Conservation (phyloP, 2,888 invertebrate species). For the Norana najaformis region DNA sequence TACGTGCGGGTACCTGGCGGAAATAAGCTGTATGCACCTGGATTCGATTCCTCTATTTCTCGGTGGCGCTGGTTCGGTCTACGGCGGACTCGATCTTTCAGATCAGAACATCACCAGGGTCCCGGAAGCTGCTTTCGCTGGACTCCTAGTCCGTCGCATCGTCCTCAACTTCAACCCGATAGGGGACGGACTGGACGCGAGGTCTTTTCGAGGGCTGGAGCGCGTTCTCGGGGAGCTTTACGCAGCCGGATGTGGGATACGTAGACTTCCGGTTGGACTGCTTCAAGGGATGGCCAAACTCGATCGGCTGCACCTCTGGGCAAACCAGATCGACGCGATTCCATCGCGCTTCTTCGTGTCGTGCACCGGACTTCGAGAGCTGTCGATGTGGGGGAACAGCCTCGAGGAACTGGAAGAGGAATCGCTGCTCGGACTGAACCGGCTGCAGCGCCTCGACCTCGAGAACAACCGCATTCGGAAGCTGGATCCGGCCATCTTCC, state of each 20-base stretch:
- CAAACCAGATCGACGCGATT: constrained; percentile 40
- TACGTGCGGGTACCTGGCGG: not conserved
- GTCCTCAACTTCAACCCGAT: constrained; percentile 43
- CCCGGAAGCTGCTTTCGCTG: constrained; percentile 36
- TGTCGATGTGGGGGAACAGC: constrained; percentile 45
- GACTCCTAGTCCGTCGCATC: constrained; percentile 40
- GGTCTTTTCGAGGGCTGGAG: constrained; percentile 41
- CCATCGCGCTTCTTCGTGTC: constrained; percentile 40
- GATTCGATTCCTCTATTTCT: not conserved
- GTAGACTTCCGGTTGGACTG: constrained; percentile 35
- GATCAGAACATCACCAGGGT: constrained; percentile 37
- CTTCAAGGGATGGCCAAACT: constrained; percentile 37
- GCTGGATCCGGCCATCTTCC: constrained; percentile 36
- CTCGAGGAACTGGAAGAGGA: constrained; percentile 38
- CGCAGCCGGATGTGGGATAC: constrained; percentile 39
- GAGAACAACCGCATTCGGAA: constrained; percentile 41
- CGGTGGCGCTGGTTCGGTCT: constrained; percentile 17
- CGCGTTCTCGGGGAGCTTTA: constrained; percentile 42
- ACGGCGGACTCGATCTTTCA: constrained; percentile 36
- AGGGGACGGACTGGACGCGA: constrained; percentile 34
- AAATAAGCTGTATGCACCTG: constrained; percentile 20
- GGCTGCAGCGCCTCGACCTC: constrained; percentile 42
- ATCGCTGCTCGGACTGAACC: constrained; percentile 40
- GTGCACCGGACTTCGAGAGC: constrained; percentile 38
- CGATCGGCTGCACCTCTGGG: constrained; percentile 42